Percentiles rank a stretch among this genome's conserved stretches.
Conservation (phyloP, 2,888 invertebrate genomes). For the Disparrhopalites patrizii region DNA sequence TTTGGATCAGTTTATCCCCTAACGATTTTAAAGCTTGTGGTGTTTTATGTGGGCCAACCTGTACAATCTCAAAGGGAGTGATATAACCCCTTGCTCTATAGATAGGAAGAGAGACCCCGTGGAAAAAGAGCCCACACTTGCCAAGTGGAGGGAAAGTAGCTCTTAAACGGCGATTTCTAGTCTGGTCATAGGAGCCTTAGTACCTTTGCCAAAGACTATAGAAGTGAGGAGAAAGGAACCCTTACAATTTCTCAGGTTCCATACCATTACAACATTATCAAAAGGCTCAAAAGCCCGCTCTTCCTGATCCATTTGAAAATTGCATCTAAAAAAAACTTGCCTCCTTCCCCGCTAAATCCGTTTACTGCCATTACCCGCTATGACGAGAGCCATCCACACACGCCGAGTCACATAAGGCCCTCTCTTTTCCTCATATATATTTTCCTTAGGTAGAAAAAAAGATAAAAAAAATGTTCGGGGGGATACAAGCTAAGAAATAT, state of each 20-base stretch:
- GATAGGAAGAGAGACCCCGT: conserved; percentile 12
- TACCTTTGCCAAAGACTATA: conserved; percentile 7
- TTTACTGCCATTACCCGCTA: too few relatives aligned
- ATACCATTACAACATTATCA: conserved; percentile 41
- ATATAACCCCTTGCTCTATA: conserved; percentile 1
- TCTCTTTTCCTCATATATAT: conserved; percentile 1
- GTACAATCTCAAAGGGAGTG: too few relatives aligned
- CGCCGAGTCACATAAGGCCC: too few relatives aligned
- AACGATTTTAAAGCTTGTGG: too few relatives aligned
- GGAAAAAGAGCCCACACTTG: background rate
- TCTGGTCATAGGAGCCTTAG: conserved; percentile 36
- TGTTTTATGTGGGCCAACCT: too few relatives aligned
- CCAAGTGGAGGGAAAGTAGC: background rate
- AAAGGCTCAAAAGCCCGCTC: conserved; percentile 24
- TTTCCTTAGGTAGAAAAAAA: too few relatives aligned
- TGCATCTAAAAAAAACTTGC: conserved; percentile 16
- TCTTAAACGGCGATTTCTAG: conserved; percentile 46
- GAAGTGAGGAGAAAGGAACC: conserved; percentile 1
- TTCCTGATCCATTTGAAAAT: conserved; percentile 40
- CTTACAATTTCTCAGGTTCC: conserved; percentile 27
- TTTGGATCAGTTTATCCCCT: too few relatives aligned
- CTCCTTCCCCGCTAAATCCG: too few relatives aligned
- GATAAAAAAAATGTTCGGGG: too few relatives aligned
- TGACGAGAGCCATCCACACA: too few relatives aligned
- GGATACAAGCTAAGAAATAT: too few relatives aligned